Percentiles rank a stretch among this genome's conserved stretches.
Evolutionary conservation across 23 tunicate genomes (phyloP).

Genomic region (Botrylloides violaceus): DNA sequence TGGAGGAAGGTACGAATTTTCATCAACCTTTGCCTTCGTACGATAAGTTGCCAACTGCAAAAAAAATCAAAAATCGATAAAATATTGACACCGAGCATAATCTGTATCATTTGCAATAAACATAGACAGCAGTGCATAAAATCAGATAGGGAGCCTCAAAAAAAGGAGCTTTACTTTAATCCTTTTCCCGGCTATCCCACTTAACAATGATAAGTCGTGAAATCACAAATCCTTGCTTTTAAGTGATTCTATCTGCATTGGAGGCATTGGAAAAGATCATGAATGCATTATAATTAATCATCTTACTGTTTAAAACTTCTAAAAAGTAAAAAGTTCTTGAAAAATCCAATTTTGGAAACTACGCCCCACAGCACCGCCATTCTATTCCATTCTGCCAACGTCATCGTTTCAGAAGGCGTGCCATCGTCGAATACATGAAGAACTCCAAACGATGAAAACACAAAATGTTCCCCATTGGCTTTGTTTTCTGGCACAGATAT

Average conservation of each 20-base stretch:
- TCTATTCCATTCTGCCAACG: conserved; percentile 80
- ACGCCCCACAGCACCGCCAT: conserved; percentile 63
- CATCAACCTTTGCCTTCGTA: conserved; percentile 21
- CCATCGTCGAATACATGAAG: conserved; percentile 64
- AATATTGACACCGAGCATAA: no score
- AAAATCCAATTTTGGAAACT: conserved; percentile 50
- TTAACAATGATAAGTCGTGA: no score
- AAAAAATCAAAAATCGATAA: not conserved
- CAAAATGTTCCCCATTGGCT: conserved; percentile 65
- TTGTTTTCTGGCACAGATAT: conserved; percentile 73
- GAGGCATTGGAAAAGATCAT: no score
- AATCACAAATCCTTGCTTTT: no score
- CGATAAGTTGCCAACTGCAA: conserved; percentile 57
- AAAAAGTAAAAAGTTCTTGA: conserved; percentile 37
- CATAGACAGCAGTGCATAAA: no score
- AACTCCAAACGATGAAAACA: conserved; percentile 90
- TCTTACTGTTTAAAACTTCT: conserved; percentile 48
- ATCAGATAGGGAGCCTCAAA: no score
- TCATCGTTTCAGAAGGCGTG: conserved; percentile 52
- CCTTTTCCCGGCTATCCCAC: no score
- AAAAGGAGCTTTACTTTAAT: no score
- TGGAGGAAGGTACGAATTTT: conserved; percentile 24
- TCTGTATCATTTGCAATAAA: no score
- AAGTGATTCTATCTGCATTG: no score
- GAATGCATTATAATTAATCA: no score